These are phyloP conservation scores for Dicaeum eximium DNA, from an alignment of 2,113 vertebrate genomes.

Conservation along the genomic window DNA sequence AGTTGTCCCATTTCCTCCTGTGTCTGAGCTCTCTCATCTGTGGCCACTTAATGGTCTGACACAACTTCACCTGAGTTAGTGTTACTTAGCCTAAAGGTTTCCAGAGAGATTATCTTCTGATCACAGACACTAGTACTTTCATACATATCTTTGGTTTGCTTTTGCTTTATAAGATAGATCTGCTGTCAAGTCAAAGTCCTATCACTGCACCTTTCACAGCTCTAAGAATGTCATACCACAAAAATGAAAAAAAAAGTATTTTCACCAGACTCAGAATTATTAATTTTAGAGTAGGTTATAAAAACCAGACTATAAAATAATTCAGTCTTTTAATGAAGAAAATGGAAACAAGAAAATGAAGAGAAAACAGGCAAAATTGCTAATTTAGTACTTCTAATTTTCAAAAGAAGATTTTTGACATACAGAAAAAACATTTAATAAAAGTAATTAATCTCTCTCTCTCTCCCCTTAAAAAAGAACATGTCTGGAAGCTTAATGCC, in stretches of 20 bases:
- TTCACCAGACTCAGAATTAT: not conserved
- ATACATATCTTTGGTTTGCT: not conserved
- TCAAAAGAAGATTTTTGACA: not conserved
- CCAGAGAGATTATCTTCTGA: not conserved
- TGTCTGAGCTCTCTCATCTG: not conserved
- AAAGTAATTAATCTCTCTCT: not conserved
- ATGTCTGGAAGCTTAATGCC: not conserved
- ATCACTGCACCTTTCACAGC: not conserved
- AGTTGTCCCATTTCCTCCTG: not conserved
- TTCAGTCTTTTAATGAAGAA: not conserved
- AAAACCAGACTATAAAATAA: not conserved
- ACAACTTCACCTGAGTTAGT: not conserved
- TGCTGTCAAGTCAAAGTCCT: not conserved
- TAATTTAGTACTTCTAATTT: slow-evolving; percentile 9
- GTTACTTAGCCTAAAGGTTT: not conserved
- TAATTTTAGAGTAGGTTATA: not conserved
- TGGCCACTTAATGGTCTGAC: not conserved
- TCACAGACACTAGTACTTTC: not conserved
- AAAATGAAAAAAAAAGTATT: not conserved
- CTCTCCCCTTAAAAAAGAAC: not conserved
- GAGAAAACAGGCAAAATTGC: not conserved
- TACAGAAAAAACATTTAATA: not conserved
- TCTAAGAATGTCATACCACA: not conserved
- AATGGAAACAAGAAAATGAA: not conserved
- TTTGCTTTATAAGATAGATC: not conserved